Base-by-base conservation (phyloP, 2,888 invertebrate genomes). In the Heliconius aoede region DNA sequence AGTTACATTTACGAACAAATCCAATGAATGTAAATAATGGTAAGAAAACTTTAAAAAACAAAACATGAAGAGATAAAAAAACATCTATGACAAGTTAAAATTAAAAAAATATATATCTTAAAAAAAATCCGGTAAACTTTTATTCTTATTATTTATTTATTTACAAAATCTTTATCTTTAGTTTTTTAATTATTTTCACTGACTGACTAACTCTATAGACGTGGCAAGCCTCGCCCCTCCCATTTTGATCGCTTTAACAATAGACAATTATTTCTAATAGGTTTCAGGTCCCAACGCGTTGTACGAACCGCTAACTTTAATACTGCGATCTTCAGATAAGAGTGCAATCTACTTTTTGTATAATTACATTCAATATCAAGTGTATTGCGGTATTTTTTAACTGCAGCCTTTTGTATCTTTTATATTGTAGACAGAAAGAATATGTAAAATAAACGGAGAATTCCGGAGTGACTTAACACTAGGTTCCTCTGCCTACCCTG, bases 241-340 rank as follows among this genome's bases (percentile, higher is more conserved):
- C 24, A 55, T 58, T 71, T 58, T 32, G 24, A 58, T 15, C 21
- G 55, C 28, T 58, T 36, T 58, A 36, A 71, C 71, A 71, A 71
- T 58, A 36, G 71, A 55, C 71, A 71, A 71, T 71, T 30, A 71
- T n/a, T 69, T 65, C 21, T 69, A 55, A 55, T 55, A n/a, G 15
- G 69, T 71, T 55, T 55, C 24, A 71, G 32, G 46, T 60, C 36
- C 32, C 24, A 58, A 24, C 21, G 30, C 71, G 24, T 15, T 13
- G 28, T 55, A 71, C 8, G n/a, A 32, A 71, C 58, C 58, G 58
- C 32, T 58, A 51, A 28, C 46, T 28, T 9, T 28, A 68, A 28
- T 68, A 28, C 28, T 9, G 26, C 28, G 46, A 68, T 68, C 13
- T 68, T 46, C 9, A 46, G 68, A 51, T 68, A 68, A n/a, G 46